A percentile compares a stretch with the other conserved stretches of the same genome.
Evolutionary conservation across 2,797 vertebrate species (phyloP).

Genomic region (Pteropus rufus): DNA sequence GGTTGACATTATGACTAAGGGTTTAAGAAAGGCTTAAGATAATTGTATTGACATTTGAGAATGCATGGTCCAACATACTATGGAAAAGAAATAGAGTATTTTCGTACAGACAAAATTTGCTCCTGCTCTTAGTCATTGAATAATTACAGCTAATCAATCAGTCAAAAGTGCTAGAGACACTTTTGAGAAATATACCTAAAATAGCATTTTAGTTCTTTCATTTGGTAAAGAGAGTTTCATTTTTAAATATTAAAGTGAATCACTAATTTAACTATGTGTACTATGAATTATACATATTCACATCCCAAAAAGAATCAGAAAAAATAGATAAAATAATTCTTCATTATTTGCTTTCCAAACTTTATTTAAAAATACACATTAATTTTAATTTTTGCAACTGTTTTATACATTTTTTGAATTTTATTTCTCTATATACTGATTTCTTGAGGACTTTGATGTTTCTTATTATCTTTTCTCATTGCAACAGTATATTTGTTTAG

Average conservation of each 20-base stretch:
- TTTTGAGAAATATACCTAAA: neutral
- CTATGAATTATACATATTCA: neutral
- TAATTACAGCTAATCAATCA: neutral
- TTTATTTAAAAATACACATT: neutral
- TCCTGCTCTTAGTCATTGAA: neutral
- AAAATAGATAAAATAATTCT: neutral
- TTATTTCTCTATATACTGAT: neutral
- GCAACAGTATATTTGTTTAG: neutral
- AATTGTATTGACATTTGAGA: neutral
- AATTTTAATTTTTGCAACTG: neutral
- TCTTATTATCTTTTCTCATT: neutral
- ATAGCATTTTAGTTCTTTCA: neutral
- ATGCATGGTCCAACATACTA: neutral
- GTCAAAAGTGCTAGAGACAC: neutral
- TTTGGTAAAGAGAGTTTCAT: neutral
- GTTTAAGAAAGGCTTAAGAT: neutral
- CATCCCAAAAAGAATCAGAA: neutral
- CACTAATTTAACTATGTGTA: constrained; percentile 12
- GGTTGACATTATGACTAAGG: neutral
- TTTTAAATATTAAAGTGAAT: neutral
- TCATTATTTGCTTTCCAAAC: neutral
- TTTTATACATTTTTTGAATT: neutral
- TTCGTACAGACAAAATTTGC: neutral
- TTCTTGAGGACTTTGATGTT: neutral
- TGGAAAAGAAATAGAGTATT: neutral